Conservation (phyloP, 2,888 invertebrate genomes). For the Schizotus pectinicornis region DNA sequence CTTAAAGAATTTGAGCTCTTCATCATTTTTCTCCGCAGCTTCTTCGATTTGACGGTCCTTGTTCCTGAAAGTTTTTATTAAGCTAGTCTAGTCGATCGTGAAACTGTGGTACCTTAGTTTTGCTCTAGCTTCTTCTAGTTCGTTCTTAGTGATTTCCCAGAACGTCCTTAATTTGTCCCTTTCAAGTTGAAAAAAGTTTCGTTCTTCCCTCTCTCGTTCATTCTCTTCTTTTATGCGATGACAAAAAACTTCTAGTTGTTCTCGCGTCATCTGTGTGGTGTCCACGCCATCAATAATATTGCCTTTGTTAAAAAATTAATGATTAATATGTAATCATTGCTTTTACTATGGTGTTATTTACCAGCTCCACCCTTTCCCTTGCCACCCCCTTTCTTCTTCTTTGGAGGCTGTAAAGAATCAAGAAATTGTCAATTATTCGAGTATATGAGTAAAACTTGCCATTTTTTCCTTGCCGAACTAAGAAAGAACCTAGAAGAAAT, state of each 20-base stretch:
- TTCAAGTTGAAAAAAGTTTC: slow-evolving; percentile 95
- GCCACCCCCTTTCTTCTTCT: slow-evolving; percentile 45
- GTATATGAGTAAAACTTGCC: too few species aligned
- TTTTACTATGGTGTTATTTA: neutral
- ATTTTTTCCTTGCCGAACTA: neutral
- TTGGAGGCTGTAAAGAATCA: slow-evolving; percentile 43
- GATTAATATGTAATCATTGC: neutral
- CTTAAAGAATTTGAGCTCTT: slow-evolving; percentile 85
- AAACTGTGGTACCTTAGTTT: slow-evolving; percentile 61
- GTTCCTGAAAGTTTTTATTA: slow-evolving; percentile 58
- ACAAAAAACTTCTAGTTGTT: slow-evolving; percentile 90
- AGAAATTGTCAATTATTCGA: too few species aligned
- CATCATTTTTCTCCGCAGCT: slow-evolving; percentile 84
- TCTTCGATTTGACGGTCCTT: slow-evolving; percentile 90
- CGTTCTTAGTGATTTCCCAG: slow-evolving; percentile 93
- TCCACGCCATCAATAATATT: slow-evolving; percentile 85
- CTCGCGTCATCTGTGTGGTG: slow-evolving; percentile 90
- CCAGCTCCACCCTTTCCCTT: slow-evolving; percentile 33
- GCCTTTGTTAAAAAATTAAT: neutral
- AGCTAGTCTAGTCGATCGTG: neutral
- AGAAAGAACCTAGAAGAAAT: neutral
- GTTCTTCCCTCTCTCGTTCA: slow-evolving; percentile 92
- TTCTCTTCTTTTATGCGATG: slow-evolving; percentile 86
- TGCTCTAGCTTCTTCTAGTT: slow-evolving; percentile 84
- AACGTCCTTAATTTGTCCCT: slow-evolving; percentile 92